Evolutionary conservation across 2,888 invertebrate species (phyloP), one percentile per base, ranked within the genome.

Genomic region (Apotomis turbidana): DNA sequence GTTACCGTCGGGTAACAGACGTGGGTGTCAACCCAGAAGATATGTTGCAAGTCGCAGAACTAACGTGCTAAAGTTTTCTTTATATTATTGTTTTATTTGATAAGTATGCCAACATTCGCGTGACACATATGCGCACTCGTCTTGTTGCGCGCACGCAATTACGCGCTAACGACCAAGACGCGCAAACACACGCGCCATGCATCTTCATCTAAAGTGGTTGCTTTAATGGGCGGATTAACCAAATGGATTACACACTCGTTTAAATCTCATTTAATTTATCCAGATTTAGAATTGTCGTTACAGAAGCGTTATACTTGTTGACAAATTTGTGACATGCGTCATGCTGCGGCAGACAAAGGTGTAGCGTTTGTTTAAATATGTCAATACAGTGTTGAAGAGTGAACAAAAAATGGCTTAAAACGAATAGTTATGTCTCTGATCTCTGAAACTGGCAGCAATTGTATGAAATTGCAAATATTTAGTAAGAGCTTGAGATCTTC

Each of bases 141-240:
- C 49, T 49, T 10, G 49, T 49, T 49, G 49, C 9, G 49, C 49
- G 6, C 44, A 6, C 49, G 6, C 36, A n/a, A 58, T 38, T 38
- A 36, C 12, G 5, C 38, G n/a, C 36, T 57, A 66, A 66, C 66
- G 55, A 66, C 27, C 41, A 12, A 55, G 5, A 4, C 3, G n/a
- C 58, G 58, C 58, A n/a, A 46, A 36, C 55, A 66, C 27, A 46
- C 49, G 49, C 36, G 12, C 12, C 49, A 49, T 54, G n/a, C 41
- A 46, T 66, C 44, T 46, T 55, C 27, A 38, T 15, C 12, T n/a
- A 57, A 44, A 55, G 55, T 64, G 27, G 57, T 9, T 13, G 44
- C 38, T 36, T 58, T 66, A 46, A 66, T 44, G 46, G 41, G 12
- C 4, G 55, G 66, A 55, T 66, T 57, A 46, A 57, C 55, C 27